Conservation (phyloP, 2,797 vertebrate species). For the Phoebastria nigripes region DNA sequence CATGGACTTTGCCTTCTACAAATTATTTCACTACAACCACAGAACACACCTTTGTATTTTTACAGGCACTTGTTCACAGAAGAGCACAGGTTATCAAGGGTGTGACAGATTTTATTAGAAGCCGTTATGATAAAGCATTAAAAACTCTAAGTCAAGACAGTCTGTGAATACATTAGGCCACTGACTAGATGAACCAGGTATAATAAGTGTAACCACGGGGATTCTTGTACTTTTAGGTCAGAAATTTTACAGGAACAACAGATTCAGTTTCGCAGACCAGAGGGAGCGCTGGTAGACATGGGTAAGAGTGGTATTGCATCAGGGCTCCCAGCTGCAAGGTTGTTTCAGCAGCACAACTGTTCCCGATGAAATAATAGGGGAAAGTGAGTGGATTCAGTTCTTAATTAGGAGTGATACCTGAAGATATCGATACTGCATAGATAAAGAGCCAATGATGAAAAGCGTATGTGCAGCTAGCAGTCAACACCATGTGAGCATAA, state of each 20-base stretch:
- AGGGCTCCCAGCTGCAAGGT: not conserved
- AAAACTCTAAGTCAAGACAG: not conserved
- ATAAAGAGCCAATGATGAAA: not conserved
- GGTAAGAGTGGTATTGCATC: not conserved
- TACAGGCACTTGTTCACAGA: not conserved
- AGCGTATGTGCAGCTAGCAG: not conserved
- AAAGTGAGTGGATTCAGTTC: not conserved
- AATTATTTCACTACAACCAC: not conserved
- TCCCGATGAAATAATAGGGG: not conserved
- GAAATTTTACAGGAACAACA: not conserved
- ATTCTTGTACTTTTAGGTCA: constrained; percentile 23
- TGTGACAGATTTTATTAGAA: constrained; percentile 21
- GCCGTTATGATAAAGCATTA: not conserved
- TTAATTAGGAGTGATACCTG: not conserved
- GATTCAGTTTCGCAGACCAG: not conserved
- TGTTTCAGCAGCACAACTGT: not conserved
- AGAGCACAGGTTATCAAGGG: not conserved
- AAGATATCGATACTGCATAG: not conserved
- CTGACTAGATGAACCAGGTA: not conserved
- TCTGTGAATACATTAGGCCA: not conserved
- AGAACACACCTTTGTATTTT: not conserved
- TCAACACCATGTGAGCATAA: not conserved
- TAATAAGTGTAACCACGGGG: not conserved
- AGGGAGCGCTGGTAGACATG: not conserved
- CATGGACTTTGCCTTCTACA: not conserved